Percentiles rank a stretch among this genome's conserved stretches.
Evolutionary conservation across 2,888 invertebrate genomes (phyloP).

Genomic region (Stenotaenia linearis): DNA sequence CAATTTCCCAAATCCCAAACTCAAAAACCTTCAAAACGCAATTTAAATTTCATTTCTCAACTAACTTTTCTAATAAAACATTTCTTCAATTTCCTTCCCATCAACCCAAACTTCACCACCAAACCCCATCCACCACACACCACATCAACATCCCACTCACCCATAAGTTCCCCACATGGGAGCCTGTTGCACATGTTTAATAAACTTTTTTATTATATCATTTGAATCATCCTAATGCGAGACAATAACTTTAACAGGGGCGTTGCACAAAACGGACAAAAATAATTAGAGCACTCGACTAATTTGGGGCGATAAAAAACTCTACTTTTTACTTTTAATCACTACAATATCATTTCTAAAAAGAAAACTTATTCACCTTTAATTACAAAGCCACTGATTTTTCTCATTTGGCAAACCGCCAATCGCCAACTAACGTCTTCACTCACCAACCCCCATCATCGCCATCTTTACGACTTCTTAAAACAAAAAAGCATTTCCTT

Average conservation of each 20-base stretch:
- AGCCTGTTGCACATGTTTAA: conserved; percentile 5
- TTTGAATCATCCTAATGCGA: conserved; percentile 14
- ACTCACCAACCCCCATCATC: not conserved
- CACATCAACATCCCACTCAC: too few relatives aligned
- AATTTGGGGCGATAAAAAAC: not conserved
- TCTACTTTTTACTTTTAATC: conserved; percentile 1
- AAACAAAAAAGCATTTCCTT: not conserved
- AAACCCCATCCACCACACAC: too few relatives aligned
- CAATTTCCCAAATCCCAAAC: too few relatives aligned
- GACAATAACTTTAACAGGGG: conserved; percentile 11
- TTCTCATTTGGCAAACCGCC: not conserved
- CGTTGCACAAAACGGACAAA: not conserved
- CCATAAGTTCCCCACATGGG: not conserved
- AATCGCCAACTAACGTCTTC: not conserved
- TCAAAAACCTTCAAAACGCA: too few relatives aligned
- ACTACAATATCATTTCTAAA: not conserved
- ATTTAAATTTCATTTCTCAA: too few relatives aligned
- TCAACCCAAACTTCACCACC: too few relatives aligned
- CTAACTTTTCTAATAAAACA: too few relatives aligned
- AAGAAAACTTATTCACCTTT: not conserved
- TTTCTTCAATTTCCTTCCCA: too few relatives aligned
- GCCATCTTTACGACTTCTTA: conserved; percentile 1
- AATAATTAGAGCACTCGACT: conserved; percentile 15
- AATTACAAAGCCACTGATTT: not conserved
- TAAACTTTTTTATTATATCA: not conserved